These are phyloP conservation scores for Theretra japonica DNA, from an alignment of 2,888 invertebrate species.

Conservation along the genomic window DNA sequence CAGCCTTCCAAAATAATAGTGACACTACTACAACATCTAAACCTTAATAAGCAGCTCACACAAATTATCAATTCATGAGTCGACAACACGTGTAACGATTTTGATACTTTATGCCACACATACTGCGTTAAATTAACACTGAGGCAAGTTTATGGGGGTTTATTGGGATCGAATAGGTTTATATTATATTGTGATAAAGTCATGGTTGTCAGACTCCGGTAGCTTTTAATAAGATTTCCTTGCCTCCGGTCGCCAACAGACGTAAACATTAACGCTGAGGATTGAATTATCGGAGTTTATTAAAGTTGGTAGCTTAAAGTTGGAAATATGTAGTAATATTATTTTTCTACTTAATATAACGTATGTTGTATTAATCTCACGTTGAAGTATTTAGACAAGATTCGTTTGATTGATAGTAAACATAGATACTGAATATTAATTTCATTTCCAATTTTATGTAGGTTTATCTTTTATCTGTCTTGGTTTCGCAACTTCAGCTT, in stretches of 20 bases:
- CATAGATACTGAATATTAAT: too few species aligned
- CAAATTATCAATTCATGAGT: neutral
- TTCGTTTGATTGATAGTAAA: too few species aligned
- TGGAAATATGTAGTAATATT: neutral
- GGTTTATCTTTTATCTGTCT: too few species aligned
- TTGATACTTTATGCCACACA: neutral
- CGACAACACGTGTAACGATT: neutral
- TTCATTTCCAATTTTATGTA: too few species aligned
- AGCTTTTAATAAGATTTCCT: neutral
- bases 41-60: neutral
- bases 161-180: neutral
- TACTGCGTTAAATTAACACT: neutral
- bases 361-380: too few species aligned
- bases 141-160: neutral
- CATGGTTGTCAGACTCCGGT: neutral
- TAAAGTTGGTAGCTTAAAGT: neutral
- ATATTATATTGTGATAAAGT: conserved; percentile 13
- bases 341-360: neutral
- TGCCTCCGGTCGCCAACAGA: neutral
- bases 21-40: neutral
- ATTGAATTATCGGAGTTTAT: neutral
- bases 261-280: conserved; percentile 1
- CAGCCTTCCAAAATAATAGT: too few species aligned
- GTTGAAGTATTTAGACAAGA: too few species aligned
- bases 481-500: too few species aligned